Conservation (phyloP, 2,888 invertebrate species). For the Scaptomyza reducta region DNA sequence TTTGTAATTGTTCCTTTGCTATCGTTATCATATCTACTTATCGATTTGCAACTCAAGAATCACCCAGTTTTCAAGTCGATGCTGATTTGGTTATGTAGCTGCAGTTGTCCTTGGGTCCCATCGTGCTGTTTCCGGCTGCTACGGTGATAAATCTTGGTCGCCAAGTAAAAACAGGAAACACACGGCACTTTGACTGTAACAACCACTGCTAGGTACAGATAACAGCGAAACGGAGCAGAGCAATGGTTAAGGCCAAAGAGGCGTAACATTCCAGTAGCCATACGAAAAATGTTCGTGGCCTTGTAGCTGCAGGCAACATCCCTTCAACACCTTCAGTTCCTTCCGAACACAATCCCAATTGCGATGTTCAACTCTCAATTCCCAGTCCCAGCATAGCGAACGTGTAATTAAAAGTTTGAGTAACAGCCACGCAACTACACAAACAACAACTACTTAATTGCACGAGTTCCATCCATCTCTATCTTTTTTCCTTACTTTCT, state of each 20-base stretch:
- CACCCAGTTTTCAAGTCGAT: slow-evolving; percentile 3
- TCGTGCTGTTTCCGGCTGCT: slow-evolving; percentile 38
- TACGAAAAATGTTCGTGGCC: slow-evolving; percentile 61
- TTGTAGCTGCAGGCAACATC: slow-evolving; percentile 40
- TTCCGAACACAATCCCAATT: not conserved
- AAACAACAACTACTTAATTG: slow-evolving; percentile 53
- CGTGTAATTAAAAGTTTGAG: slow-evolving; percentile 83
- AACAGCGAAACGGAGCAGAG: slow-evolving; percentile 2
- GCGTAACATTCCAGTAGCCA: slow-evolving; percentile 32
- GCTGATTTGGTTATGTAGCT: slow-evolving; percentile 14
- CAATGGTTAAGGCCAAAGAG: slow-evolving; percentile 41
- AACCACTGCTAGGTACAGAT: slow-evolving; percentile 12
- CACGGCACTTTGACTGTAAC: slow-evolving; percentile 36
- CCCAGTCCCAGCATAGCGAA: slow-evolving; percentile 49
- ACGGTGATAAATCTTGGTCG: slow-evolving; percentile 71
- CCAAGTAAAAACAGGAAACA: slow-evolving; percentile 52
- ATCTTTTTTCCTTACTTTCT: not conserved
- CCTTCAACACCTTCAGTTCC: not conserved
- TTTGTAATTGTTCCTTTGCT: too few relatives aligned
- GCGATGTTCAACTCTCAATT: slow-evolving; percentile 10
- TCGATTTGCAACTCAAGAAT: too few relatives aligned
- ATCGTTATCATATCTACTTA: too few relatives aligned
- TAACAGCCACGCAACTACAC: slow-evolving; percentile 72
- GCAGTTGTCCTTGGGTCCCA: slow-evolving; percentile 1
- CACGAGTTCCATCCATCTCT: slow-evolving; percentile 50